phyloP scores from a whole-genome alignment of 1,140 invertebrate genomes.

The Brevipalpus yothersi region DNA sequence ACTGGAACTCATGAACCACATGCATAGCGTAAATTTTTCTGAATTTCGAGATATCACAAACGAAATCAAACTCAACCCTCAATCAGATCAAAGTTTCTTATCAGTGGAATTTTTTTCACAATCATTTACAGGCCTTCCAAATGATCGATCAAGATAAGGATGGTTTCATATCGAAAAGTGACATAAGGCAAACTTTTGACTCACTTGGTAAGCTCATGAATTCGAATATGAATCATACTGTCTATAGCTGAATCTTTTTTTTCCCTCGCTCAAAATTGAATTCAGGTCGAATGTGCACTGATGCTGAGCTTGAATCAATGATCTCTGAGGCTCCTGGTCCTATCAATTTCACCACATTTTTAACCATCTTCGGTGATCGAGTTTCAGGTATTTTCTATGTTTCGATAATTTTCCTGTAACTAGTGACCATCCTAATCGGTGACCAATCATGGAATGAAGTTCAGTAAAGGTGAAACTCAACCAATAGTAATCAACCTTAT shows the following conservation, averaged over 20 bases:
- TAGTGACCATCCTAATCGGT: not conserved
- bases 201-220: conserved; percentile 38
- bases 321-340: conserved; percentile 64
- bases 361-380: conserved; percentile 69
- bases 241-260: not conserved
- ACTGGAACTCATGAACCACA: not conserved
- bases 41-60: not conserved
- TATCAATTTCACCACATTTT: conserved; percentile 81
- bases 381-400: conserved; percentile 34
- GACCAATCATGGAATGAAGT: no score
- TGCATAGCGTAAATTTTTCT: not conserved
- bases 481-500: no score
- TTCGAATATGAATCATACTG: not conserved
- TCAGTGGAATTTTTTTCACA: not conserved
- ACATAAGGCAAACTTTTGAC: conserved; percentile 83
- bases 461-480: no score
- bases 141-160: conserved; percentile 97
- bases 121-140: conserved; percentile 50
- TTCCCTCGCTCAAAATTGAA: not conserved
- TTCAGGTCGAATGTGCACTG: conserved; percentile 40
- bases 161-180: conserved; percentile 83
- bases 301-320: conserved; percentile 78
- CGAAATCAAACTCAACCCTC: not conserved
- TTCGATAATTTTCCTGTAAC: not conserved
- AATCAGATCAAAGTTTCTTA: not conserved